Evolutionary conservation across 2,797 vertebrate species (phyloP).

Genomic region (Falco biarmicus): DNA sequence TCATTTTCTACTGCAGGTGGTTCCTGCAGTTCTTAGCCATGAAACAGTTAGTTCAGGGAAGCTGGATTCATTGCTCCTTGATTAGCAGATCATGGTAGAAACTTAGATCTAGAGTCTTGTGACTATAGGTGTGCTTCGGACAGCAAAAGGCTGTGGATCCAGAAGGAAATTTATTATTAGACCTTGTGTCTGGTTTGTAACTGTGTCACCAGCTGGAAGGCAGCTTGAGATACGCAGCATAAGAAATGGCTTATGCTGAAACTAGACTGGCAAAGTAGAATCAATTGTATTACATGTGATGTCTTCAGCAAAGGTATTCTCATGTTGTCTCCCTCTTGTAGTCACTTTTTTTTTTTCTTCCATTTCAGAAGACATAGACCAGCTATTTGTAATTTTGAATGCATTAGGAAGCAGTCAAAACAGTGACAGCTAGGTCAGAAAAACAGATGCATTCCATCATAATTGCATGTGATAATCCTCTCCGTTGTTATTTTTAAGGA

Average conservation of each 20-base stretch:
- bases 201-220: background rate
- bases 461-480: slow-evolving; percentile 29
- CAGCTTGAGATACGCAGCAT: background rate
- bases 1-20: background rate
- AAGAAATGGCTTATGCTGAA: background rate
- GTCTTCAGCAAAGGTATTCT: background rate
- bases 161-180: background rate
- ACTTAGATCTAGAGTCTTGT: background rate
- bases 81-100: background rate
- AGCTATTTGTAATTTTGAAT: slow-evolving; percentile 24
- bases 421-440: slow-evolving; percentile 36
- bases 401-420: slow-evolving; percentile 33
- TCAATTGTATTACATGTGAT: background rate
- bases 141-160: background rate
- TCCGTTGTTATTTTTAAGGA: slow-evolving; percentile 37
- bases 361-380: background rate
- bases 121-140: background rate
- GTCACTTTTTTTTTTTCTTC: background rate
- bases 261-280: background rate
- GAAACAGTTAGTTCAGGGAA: background rate
- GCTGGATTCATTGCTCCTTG: background rate
- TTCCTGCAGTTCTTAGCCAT: background rate
- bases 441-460: background rate
- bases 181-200: background rate
- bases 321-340: background rate